Conservation (phyloP, 2,797 vertebrate species). For the Mormyrops boulengeri region DNA sequence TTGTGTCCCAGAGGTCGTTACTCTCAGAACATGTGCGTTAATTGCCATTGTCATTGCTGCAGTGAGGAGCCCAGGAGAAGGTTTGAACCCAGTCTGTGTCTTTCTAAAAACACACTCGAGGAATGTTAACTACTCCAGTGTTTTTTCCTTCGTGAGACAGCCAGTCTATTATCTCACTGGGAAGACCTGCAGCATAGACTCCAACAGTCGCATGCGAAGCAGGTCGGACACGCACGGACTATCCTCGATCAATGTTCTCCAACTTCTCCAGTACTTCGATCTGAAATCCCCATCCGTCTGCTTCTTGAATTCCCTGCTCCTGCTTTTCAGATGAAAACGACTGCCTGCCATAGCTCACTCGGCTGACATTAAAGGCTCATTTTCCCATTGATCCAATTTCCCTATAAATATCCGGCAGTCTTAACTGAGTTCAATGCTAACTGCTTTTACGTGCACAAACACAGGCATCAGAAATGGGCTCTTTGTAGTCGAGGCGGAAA, state of each 20-base stretch:
- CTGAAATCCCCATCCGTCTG: not conserved
- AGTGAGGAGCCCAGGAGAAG: not conserved
- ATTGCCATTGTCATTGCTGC: not conserved
- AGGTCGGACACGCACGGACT: not conserved
- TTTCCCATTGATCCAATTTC: slow-evolving; percentile 1
- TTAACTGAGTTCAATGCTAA: not conserved
- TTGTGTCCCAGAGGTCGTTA: slow-evolving; percentile 4
- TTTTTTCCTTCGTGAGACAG: not conserved
- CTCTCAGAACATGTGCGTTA: not conserved
- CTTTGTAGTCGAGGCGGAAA: not conserved
- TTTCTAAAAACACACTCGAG: not conserved
- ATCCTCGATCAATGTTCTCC: not conserved
- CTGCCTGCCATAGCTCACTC: not conserved
- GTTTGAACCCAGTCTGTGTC: not conserved
- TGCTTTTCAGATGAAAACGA: not conserved
- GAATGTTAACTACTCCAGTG: not conserved
- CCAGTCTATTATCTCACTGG: not conserved
- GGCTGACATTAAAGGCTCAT: not conserved
- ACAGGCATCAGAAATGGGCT: not conserved
- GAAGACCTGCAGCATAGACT: not conserved
- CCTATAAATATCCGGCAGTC: not conserved
- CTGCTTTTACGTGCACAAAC: slow-evolving; percentile 8
- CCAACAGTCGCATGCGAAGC: not conserved
- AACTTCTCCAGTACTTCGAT: not conserved
- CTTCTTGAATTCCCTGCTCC: not conserved